phyloP scores from a whole-genome alignment of 2,888 invertebrate species.

The Netelia inedita region DNA sequence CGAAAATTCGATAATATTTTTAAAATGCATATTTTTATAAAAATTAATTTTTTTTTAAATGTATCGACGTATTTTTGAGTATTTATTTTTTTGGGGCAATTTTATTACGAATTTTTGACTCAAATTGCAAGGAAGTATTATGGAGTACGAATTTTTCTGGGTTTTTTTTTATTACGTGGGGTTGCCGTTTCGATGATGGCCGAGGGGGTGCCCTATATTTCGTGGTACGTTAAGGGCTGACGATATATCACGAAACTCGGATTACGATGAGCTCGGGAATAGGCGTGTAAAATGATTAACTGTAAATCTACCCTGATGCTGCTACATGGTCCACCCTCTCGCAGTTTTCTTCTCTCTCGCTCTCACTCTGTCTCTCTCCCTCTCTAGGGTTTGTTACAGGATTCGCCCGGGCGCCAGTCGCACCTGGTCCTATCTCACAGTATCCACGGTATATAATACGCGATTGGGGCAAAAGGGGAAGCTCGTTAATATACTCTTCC shows the following conservation, averaged over 20 bases:
- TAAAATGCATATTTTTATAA: too few species aligned
- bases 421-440: conserved; percentile 68
- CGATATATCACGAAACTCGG: conserved; percentile 78
- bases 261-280: conserved; percentile 72
- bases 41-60: too few species aligned
- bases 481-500: conserved; percentile 34
- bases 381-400: conserved; percentile 22
- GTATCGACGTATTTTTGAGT: background rate
- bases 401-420: conserved; percentile 58
- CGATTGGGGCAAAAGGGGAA: conserved; percentile 26
- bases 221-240: conserved; percentile 19
- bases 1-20: background rate
- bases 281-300: conserved; percentile 84
- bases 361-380: conserved; percentile 41
- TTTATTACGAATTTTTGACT: background rate
- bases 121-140: background rate
- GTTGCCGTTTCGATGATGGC: background rate
- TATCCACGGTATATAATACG: conserved; percentile 59
- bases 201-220: conserved; percentile 13
- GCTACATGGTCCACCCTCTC: conserved; percentile 78
- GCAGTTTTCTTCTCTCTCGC: conserved; percentile 76
- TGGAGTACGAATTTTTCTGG: background rate
- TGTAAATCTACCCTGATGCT: conserved; percentile 83
- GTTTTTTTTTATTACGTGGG: background rate
- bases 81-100: background rate